phyloP scores from a whole-genome alignment of 2,888 invertebrate species.

The Serrognathus titanus region DNA sequence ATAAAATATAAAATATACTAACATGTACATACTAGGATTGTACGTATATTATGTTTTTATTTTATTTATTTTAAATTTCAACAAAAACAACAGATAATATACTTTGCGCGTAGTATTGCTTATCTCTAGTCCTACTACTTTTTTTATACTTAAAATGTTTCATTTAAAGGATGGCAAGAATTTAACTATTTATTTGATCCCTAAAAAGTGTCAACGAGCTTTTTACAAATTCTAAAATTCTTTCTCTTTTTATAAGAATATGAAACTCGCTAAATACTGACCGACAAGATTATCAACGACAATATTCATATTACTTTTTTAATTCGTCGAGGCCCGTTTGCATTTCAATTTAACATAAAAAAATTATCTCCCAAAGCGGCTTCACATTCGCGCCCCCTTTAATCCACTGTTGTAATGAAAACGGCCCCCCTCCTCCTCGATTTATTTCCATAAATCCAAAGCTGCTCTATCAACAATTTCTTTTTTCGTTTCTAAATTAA shows the following conservation, averaged over 20 bases:
- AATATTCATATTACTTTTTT: slow-evolving; percentile 15
- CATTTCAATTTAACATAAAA: no score
- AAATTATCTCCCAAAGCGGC: no score
- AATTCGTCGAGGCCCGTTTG: no score
- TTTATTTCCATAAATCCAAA: no score
- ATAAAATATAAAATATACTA: slow-evolving; percentile 27
- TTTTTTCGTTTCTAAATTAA: no score
- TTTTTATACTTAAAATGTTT: slow-evolving; percentile 20
- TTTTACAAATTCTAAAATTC: slow-evolving; percentile 11
- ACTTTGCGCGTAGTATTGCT: slow-evolving; percentile 39
- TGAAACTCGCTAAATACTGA: slow-evolving; percentile 39
- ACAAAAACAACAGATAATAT: slow-evolving; percentile 38
- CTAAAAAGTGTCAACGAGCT: slow-evolving; percentile 21
- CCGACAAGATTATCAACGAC: slow-evolving; percentile 34
- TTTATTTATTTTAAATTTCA: slow-evolving; percentile 23
- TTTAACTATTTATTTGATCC: slow-evolving; percentile 28
- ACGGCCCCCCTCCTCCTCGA: no score
- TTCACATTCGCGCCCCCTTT: no score
- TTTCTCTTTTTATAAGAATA: not conserved
- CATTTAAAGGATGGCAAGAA: slow-evolving; percentile 26
- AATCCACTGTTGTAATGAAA: no score
- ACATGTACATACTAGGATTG: slow-evolving; percentile 20
- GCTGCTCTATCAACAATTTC: no score
- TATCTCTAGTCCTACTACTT: slow-evolving; percentile 36
- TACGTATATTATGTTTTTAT: slow-evolving; percentile 11